Evolutionary conservation across 2,113 vertebrate species (phyloP).

Genomic region (Parus major): DNA sequence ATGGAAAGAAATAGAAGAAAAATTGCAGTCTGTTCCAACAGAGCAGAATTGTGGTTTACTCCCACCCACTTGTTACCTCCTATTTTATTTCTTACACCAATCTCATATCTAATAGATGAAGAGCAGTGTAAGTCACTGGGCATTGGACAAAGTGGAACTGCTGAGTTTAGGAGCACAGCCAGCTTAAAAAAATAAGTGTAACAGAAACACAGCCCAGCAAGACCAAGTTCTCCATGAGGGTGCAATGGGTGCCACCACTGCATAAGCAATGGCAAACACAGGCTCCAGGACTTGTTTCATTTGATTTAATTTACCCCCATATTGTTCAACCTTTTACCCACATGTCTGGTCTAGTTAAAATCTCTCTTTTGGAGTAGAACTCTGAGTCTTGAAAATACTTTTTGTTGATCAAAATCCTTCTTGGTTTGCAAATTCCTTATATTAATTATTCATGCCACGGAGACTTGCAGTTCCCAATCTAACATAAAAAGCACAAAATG

Average conservation of each 20-base stretch:
- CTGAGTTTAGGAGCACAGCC: background rate
- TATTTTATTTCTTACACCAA: background rate
- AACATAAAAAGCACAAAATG: background rate
- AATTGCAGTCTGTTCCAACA: background rate
- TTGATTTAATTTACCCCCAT: background rate
- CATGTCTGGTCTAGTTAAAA: background rate
- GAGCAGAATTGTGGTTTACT: background rate
- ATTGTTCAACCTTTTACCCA: background rate
- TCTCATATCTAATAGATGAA: background rate
- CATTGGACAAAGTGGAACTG: background rate
- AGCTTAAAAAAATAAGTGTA: background rate
- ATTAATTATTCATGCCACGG: background rate
- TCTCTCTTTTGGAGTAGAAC: background rate
- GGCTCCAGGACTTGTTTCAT: background rate
- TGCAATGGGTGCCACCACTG: no score
- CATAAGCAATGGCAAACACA: background rate
- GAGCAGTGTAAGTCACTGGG: background rate
- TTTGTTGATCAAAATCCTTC: background rate
- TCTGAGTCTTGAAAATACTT: background rate
- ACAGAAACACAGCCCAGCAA: background rate
- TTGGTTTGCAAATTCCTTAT: background rate
- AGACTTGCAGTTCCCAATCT: background rate
- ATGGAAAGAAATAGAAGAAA: background rate
- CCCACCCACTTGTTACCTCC: background rate
- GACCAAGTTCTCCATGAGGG: background rate